These are phyloP conservation scores for Lampris incognitus DNA, from an alignment of 2,113 vertebrate genomes.

Conservation along the genomic window DNA sequence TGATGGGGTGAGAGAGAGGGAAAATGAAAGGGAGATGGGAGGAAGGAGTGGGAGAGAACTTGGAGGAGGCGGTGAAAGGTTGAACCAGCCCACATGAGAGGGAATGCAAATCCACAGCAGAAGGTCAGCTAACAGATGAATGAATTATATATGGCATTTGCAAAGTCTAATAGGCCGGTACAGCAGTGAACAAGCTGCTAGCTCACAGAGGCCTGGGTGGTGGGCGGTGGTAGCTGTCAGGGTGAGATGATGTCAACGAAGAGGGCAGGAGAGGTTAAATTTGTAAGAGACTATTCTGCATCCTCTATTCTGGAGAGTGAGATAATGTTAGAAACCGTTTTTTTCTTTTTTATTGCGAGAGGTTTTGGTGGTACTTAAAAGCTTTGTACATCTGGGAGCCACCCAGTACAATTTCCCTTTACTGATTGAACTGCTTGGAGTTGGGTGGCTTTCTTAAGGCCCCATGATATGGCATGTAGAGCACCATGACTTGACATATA, in stretches of 20 bases:
- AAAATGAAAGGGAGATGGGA: background rate
- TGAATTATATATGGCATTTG: conserved; percentile 65
- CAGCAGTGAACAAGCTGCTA: conserved; percentile 23
- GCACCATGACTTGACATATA: too few species aligned
- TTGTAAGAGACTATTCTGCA: background rate
- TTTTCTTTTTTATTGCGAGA: background rate
- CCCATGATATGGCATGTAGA: too few species aligned
- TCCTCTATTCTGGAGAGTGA: background rate
- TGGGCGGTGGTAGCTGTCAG: too few species aligned
- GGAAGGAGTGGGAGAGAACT: background rate
- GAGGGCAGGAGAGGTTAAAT: conserved; percentile 20
- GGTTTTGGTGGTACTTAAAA: background rate
- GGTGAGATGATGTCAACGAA: background rate
- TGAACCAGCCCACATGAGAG: conserved; percentile 36
- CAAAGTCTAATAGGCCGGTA: conserved; percentile 39
- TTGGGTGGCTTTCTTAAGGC: too few species aligned
- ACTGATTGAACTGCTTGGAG: too few species aligned
- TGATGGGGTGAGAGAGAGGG: background rate
- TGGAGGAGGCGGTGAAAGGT: conserved; percentile 25
- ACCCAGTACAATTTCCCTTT: too few species aligned
- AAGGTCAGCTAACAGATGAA: conserved; percentile 49
- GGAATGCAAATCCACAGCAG: conserved; percentile 29
- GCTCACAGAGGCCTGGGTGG: background rate
- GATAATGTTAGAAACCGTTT: background rate
- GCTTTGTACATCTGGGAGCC: too few species aligned